Evolutionary conservation across 2,888 invertebrate species (phyloP), one percentile per base, ranked within the genome.

Genomic region (Apeira syringaria): DNA sequence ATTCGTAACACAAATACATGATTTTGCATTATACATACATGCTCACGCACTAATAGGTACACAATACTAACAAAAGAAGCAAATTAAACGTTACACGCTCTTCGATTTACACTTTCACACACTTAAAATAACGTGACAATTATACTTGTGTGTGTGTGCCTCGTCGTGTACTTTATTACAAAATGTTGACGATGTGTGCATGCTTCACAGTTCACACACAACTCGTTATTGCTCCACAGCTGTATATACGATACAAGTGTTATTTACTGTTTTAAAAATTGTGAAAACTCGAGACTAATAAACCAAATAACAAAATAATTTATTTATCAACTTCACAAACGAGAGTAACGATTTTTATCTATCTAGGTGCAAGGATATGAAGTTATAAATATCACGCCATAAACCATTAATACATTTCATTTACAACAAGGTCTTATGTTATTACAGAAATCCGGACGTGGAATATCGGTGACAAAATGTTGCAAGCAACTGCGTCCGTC

Each of bases 91-190:
- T 53, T 54, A 53, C 49, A 64, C 65, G 64, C 60, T 64, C 64
- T 61, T 70, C 59, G 47, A 63, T 73, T 68, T 66, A 72, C 65
- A 68, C 64, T 66, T 72, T 60, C 68, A 73, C 72, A 75, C 74
- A 42, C 50, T 54, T 42, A 57, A 41, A 42, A 20, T 38, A 17
- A 34, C 54, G 43, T 63, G 52, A 47, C 46, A 53, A 6, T 25
- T 25, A 32, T 63, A 56, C 64, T 68, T 45, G 68, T 64, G 35
- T 49, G 38, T 38, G 55, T 66, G 59, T 74, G 59, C 50, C n/a
- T n/a, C n/a, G n/a, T n/a, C n/a, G n/a, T n/a, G n/a, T n/a, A n/a
- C n/a, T n/a, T 61, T 54, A 72, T 65, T 67, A 62, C 61, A 61
- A 68, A 70, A 67, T 38, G 28, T 55, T 69, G 50, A 53, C 57